Conservation (phyloP, 2,888 invertebrate genomes). For the Craniophora ligustri region DNA sequence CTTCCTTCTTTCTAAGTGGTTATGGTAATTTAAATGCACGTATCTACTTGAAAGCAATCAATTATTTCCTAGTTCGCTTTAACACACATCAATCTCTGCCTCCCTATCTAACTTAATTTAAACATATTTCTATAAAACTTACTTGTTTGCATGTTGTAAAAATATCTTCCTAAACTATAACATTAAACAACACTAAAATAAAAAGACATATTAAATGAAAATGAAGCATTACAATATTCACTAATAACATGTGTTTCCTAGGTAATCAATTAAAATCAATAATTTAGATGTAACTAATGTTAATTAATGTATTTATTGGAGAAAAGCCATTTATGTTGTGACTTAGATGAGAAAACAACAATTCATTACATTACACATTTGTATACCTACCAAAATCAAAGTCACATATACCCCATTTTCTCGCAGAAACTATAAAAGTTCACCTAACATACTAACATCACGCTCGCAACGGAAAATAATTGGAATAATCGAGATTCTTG, state of each 20-base stretch:
- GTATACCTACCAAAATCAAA: too few relatives aligned
- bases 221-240: slow-evolving; percentile 59
- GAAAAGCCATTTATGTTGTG: too few relatives aligned
- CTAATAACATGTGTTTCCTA: slow-evolving; percentile 4
- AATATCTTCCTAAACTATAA: slow-evolving; percentile 46
- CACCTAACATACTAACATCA: too few relatives aligned
- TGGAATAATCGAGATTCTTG: too few relatives aligned
- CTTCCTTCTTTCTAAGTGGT: too few relatives aligned
- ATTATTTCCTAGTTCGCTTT: slow-evolving; percentile 28
- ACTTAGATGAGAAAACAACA: too few relatives aligned
- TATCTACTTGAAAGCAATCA: slow-evolving; percentile 27
- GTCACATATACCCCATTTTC: too few relatives aligned
- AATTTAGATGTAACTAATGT: too few relatives aligned
- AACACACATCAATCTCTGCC: slow-evolving; percentile 61
- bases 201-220: slow-evolving; percentile 26
- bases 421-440: too few relatives aligned
- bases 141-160: slow-evolving; percentile 75
- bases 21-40: background rate
- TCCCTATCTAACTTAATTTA: slow-evolving; percentile 55
- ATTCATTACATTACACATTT: too few relatives aligned
- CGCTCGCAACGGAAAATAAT: too few relatives aligned
- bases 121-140: slow-evolving; percentile 47
- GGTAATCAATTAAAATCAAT: background rate
- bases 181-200: slow-evolving; percentile 30
- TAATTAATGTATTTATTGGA: too few relatives aligned